These are phyloP conservation scores for Acrobasis consociella DNA, from an alignment of 2,888 invertebrate species.

Conservation along the genomic window DNA sequence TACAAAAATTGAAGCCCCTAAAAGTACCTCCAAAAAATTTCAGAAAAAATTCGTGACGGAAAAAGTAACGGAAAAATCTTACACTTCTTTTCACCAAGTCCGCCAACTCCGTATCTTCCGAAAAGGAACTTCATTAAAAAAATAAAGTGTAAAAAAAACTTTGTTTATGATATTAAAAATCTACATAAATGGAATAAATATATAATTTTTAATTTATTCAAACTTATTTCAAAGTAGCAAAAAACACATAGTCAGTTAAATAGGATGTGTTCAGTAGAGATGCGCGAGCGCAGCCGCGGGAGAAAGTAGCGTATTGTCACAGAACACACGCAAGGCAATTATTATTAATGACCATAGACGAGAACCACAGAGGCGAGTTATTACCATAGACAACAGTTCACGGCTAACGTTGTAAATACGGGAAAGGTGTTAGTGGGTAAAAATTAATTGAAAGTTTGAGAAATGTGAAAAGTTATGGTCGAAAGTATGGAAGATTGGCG, in stretches of 20 bases:
- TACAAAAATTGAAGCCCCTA: too few species aligned
- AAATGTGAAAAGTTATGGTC: background rate
- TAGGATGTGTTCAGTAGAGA: conserved; percentile 19
- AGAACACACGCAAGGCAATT: conserved; percentile 19
- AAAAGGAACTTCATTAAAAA: too few species aligned
- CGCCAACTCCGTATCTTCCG: too few species aligned
- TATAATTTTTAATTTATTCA: background rate
- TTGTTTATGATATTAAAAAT: background rate
- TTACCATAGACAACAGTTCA: conserved; percentile 15
- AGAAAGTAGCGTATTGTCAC: conserved; percentile 25
- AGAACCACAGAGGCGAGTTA: conserved; percentile 3
- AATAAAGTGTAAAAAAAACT: too few species aligned
- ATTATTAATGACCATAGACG: conserved; percentile 21
- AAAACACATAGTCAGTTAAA: background rate
- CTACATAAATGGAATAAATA: background rate
- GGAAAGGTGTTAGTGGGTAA: conserved; percentile 18
- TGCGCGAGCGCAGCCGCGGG: conserved; percentile 25
- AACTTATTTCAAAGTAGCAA: background rate
- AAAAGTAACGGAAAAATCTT: too few species aligned
- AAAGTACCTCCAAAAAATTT: too few species aligned
- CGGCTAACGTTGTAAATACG: background rate
- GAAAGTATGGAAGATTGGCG: too few species aligned
- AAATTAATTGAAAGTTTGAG: background rate
- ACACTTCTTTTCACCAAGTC: too few species aligned
- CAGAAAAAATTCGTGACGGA: too few species aligned